Evolutionary conservation across 2,113 vertebrate species (phyloP).

Genomic region (Kryptolebias marmoratus): DNA sequence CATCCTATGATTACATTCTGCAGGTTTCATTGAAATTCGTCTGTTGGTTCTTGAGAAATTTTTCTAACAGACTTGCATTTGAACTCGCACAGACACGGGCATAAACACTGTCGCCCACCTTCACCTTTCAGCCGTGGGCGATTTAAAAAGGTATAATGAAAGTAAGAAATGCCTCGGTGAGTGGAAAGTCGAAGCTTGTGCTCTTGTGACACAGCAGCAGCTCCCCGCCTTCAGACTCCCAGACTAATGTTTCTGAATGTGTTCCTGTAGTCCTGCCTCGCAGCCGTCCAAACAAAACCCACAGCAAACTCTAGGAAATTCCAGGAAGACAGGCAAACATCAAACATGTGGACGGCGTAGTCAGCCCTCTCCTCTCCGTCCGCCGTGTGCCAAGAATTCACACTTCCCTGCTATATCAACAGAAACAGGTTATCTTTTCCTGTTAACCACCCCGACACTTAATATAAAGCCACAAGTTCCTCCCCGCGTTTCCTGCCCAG

Average conservation of each 20-base stretch:
- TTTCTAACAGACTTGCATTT: no score
- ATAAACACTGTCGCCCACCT: no score
- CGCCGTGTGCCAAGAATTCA: slow-evolving; percentile 66
- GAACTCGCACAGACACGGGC: no score
- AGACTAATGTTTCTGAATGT: slow-evolving; percentile 48
- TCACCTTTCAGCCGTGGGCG: no score
- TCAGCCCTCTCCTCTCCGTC: slow-evolving; percentile 39
- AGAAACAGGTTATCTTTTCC: slow-evolving; percentile 79
- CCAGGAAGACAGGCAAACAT: slow-evolving; percentile 49
- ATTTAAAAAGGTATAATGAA: no score
- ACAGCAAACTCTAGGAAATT: slow-evolving; percentile 61
- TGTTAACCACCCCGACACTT: slow-evolving; percentile 78
- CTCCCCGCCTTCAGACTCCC: slow-evolving; percentile 13
- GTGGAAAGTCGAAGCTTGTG: neutral
- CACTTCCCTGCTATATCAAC: slow-evolving; percentile 73
- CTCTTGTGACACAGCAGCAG: slow-evolving; percentile 30
- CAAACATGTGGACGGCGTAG: slow-evolving; percentile 45
- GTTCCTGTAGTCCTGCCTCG: slow-evolving; percentile 54
- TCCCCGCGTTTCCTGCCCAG: slow-evolving; percentile 75
- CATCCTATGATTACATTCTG: no score
- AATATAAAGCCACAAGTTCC: slow-evolving; percentile 83
- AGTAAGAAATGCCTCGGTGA: neutral
- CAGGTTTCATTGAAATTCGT: no score
- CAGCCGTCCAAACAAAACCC: slow-evolving; percentile 58
- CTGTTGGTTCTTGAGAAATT: no score